Base-by-base conservation (phyloP, 2,888 invertebrate species). In the Gastracanthus pulcherrimus region DNA sequence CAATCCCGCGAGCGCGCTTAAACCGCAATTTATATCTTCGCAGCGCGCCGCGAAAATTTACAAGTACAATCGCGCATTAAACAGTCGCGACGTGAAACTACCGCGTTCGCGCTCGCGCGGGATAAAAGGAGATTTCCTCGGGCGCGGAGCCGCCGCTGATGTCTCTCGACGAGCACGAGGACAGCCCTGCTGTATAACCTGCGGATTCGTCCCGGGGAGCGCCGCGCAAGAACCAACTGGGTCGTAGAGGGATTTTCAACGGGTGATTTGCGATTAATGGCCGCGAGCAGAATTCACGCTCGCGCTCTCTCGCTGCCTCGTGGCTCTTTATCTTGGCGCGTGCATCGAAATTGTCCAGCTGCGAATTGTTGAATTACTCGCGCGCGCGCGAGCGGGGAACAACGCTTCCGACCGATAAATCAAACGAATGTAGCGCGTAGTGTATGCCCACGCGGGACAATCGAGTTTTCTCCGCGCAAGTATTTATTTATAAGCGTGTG, bases 211-310 rank as follows among this genome's bases (percentile, higher is more conserved):
- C 45, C 16, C 26, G 62, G 45, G 26, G 34, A n/a, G 13, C 34
- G 48, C 23, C 9, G 26, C 19, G 31, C 34, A 23, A n/a, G n/a
- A 36, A 64, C 26, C 45, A 36, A 60, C 69, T 69, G 31, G 36
- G 31, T 66, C 58, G 58, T 11, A 16, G 23, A 9, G 26, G 62
- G 45, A 72, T 72, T 79, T 64, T 72, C 66, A 66, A 66, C 72
- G 66, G 58, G 72, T 74, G 74, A 79, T 79, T 79, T 79, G 74
- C 74, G 72, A 67, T 79, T 74, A 74, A 74, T 74, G 55, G 72
- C 38, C 6, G 19, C n/a, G n/a, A 34, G 36, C 58, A 67, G 26
- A 58, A 79, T 72, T 66, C 29, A 38, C n/a, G n/a, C 45, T 13
- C 64, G 23, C 38, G 38, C 38, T 38, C 7, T 64, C 70, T 70